Conservation (phyloP, 1,140 invertebrate genomes). For the Diorhabda carinulata region DNA sequence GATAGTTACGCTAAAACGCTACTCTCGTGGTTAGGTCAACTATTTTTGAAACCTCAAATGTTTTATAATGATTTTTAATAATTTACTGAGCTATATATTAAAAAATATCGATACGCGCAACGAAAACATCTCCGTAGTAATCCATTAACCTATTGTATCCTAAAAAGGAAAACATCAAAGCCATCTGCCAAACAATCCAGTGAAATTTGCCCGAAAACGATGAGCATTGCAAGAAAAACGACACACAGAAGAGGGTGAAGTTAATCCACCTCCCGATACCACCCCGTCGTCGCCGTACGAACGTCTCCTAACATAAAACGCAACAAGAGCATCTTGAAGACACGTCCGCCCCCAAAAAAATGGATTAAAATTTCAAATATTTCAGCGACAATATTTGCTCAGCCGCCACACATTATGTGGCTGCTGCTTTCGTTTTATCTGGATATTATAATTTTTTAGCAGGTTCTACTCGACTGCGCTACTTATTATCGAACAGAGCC, state of each 20-base stretch:
- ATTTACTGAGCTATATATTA: too few relatives aligned
- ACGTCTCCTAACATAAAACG: background rate
- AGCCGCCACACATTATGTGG: background rate
- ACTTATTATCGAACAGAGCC: background rate
- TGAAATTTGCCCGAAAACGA: background rate
- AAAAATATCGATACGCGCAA: too few relatives aligned
- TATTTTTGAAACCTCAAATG: too few relatives aligned
- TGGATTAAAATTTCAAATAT: conserved; percentile 1
- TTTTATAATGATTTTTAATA: too few relatives aligned
- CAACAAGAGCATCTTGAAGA: background rate
- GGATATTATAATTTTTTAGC: background rate
- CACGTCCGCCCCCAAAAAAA: conserved; percentile 1
- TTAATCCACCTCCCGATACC: background rate
- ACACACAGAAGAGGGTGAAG: background rate
- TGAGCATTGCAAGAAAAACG: background rate
- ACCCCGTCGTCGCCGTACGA: background rate
- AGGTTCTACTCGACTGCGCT: background rate
- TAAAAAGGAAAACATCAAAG: background rate
- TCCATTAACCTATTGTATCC: background rate
- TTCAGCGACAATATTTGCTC: conserved; percentile 2
- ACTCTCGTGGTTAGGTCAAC: too few relatives aligned
- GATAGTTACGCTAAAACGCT: too few relatives aligned
- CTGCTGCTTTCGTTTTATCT: background rate
- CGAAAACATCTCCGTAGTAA: too few relatives aligned
- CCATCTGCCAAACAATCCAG: background rate